Evolutionary conservation across 2,888 invertebrate species (phyloP).

Genomic region (Zeuzera pyrina): DNA sequence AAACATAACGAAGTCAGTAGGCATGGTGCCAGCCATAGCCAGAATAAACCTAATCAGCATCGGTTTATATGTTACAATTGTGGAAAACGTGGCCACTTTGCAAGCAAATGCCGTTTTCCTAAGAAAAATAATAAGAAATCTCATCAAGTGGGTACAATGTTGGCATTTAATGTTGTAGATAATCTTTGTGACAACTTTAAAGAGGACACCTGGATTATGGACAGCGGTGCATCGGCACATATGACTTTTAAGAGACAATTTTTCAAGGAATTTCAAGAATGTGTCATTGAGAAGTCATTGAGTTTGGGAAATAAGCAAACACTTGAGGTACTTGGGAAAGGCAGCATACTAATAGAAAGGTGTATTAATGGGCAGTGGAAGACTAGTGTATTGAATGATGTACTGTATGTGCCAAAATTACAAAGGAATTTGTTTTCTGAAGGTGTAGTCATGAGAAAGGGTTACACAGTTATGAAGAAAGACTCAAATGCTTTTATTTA

Average conservation of each 20-base stretch:
- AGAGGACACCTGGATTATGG: no score
- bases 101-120: no score
- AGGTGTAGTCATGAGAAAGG: constrained; percentile 21
- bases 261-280: not conserved
- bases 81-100: no score
- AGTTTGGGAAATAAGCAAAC: constrained; percentile 5
- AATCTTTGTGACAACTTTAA: no score
- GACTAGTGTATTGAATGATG: constrained; percentile 15
- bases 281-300: not conserved
- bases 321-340: constrained; percentile 18
- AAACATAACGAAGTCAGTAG: no score
- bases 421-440: constrained; percentile 31
- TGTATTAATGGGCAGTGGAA: constrained; percentile 19
- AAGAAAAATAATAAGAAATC: no score
- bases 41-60: no score
- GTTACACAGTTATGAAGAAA: constrained; percentile 21
- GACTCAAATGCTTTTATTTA: constrained; percentile 9
- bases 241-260: constrained; percentile 1
- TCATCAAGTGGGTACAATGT: no score
- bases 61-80: no score
- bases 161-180: no score
- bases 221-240: no score
- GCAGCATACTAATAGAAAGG: constrained; percentile 18
- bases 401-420: constrained; percentile 27
- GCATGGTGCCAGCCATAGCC: no score